Base-by-base conservation (phyloP, 2,797 vertebrate species). In the Sus cebifrons region DNA sequence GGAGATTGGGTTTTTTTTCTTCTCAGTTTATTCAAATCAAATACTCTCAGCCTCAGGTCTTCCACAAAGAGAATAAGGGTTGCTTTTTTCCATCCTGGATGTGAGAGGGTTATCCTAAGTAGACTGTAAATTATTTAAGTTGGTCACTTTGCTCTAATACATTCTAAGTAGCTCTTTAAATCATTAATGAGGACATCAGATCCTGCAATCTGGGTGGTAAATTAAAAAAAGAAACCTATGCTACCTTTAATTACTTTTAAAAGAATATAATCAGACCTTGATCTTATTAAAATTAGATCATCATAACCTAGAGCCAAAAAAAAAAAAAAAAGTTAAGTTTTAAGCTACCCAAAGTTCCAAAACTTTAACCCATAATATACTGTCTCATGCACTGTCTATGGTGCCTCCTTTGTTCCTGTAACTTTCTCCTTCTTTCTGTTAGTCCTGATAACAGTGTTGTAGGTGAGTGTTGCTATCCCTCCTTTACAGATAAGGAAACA, bases 71-170 rank as follows among this genome's bases (percentile, higher is more conserved):
- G 71, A 79, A 58, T 56, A 62, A 68, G 70, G 44, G 56, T 77
- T 94, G 25, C 23, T 94, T 71, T 89, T 94, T 75, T 91, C 65
- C 64, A 78, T 87, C 7, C 27, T 77, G 65, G 52, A 29, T 89
- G 2, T 71, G 27, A 67, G 58, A 82, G 40, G 95, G 27, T 83
- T 78, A 88, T 84, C 54, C 52, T 82, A 96, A 95, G 74, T 29
- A 60, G 36, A n/a, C 17, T 58, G 36, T 96, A 79, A 96, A 97
- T 97, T 97, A 98, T 97, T 97, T 95, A 98, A 94, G 75, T 79
- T 91, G 71, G 96, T 77, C 87, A 94, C 86, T 88, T 93, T 84
- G 56, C 27, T 90, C 60, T 93, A 94, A 93, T 93, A 94, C 73
- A 96, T 96, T 92, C 91, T 91, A 96, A 97, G 78, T 71, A 74